A percentile compares a stretch with the other conserved stretches of the same genome.
Evolutionary conservation across 2,797 vertebrate genomes (phyloP).

Genomic region (Decapterus maruadsi): DNA sequence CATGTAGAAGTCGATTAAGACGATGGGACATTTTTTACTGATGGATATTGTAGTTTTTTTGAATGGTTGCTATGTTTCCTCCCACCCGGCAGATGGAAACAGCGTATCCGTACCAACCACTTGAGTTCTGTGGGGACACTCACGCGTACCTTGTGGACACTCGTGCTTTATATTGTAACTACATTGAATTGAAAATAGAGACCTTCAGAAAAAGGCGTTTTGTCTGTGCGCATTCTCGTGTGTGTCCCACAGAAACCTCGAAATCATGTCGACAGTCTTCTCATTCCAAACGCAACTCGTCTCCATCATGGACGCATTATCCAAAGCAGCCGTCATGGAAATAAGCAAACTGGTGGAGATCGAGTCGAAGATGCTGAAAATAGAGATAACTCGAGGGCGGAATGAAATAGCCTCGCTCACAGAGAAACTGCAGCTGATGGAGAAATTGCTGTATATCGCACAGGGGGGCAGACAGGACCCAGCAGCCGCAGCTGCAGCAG

Average conservation of each 20-base stretch:
- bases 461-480: conserved; percentile 71
- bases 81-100: conserved; percentile 66
- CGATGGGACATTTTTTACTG: not conserved
- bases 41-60: not conserved
- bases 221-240: not conserved
- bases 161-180: conserved; percentile 7
- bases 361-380: conserved; percentile 83
- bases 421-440: conserved; percentile 84
- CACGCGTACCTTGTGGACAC: conserved; percentile 14
- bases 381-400: conserved; percentile 83
- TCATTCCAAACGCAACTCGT: conserved; percentile 84
- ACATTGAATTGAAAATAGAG: not conserved
- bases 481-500: conserved; percentile 29
- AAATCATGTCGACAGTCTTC: conserved; percentile 78
- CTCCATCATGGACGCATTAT: conserved; percentile 84
- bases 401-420: conserved; percentile 80
- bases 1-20: rapidly evolving
- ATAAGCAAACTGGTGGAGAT: conserved; percentile 86
- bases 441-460: conserved; percentile 78
- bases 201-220: not conserved
- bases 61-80: conserved; percentile 33
- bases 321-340: conserved; percentile 83
- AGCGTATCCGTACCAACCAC: conserved; percentile 4
- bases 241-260: not conserved
- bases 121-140: conserved; percentile 37